phyloP scores from a whole-genome alignment of 2,113 vertebrate genomes.

The Nyctereutes procyonoides region DNA sequence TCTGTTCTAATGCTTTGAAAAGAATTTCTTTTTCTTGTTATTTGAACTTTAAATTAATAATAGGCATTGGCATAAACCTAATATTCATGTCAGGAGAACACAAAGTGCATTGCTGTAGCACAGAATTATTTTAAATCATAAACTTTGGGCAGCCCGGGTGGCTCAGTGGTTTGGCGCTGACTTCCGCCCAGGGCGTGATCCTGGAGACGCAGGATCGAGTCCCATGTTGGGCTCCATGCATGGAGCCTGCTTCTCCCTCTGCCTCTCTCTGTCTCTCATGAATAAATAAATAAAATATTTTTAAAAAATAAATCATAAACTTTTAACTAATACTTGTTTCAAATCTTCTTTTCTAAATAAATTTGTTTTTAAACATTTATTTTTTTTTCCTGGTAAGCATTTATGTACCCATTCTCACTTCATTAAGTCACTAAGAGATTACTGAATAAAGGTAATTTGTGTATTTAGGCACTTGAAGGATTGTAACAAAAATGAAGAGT shows the following conservation, averaged over 20 bases:
- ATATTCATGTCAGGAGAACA: neutral
- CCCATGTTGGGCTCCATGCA: no score
- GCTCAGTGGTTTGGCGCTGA: no score
- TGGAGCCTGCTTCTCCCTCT: no score
- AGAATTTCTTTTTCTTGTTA: constrained; percentile 45
- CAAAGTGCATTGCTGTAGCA: neutral
- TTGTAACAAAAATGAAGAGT: neutral
- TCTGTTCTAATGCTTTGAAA: constrained; percentile 33
- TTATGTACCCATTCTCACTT: neutral
- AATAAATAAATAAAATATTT: no score
- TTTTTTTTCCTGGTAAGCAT: neutral
- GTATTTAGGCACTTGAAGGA: neutral
- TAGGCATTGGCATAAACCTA: constrained; percentile 29
- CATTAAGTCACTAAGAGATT: neutral
- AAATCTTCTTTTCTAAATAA: neutral
- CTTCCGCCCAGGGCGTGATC: no score
- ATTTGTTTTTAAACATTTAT: constrained; percentile 46
- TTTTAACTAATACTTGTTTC: constrained; percentile 34
- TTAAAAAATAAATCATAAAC: neutral
- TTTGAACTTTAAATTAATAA: constrained; percentile 39
- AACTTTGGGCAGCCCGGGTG: neutral
- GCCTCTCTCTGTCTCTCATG: no score
- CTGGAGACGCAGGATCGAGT: no score
- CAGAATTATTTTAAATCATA: constrained; percentile 26
- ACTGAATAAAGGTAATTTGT: neutral